Evolutionary conservation across 2,113 vertebrate species (phyloP), one percentile per base, ranked within the genome.

Genomic region (Crypturellus undulatus): DNA sequence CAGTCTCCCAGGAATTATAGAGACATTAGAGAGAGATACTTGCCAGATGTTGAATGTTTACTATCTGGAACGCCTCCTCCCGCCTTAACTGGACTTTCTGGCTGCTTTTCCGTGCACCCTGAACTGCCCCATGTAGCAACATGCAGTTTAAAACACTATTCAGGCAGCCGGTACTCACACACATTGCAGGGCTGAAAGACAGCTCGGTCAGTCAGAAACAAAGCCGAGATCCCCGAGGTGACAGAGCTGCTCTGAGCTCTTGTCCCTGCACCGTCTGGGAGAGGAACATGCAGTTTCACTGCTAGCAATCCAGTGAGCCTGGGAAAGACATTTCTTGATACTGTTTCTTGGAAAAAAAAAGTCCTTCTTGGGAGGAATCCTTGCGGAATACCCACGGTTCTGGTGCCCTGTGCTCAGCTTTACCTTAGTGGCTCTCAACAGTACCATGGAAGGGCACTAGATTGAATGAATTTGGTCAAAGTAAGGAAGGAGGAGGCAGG

Each of bases 11-110:
- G 92, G 94, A 93, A 79, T 79, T 80, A 12, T 49, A 51, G 78
- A 90, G 84, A 68, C 64, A 81, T 94, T 21, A 83, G 68, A 86
- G 73, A 51, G 52, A 92, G 91, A 94, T 82, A 70, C 42, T 84
- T 93, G 95, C 95, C 96, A 96, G 96, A 95, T 96, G 94, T 62
- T 93, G 77, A 78, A 84, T 72, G 79, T 60, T 89, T 90, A 86
- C 92, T 89, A 60, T 86, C 77, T 88, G 93, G 80, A 93, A 90
- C 0, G 0, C 43, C 89, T 88, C 80, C 30, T 90, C 84, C 91
- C 58, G 90, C 77, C 69, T 80, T 79, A 90, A 67, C 87, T 2
- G 7, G 84, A 75, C 75, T 92, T 83, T 84, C 81, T 92, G 89
- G 90, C 92, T 89, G 51, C 28, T 30, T 51, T 92, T 93, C 89